Evolutionary conservation across 2,888 invertebrate genomes (phyloP), one percentile per base, ranked within the genome.

Genomic region (Mythimna pallens): DNA sequence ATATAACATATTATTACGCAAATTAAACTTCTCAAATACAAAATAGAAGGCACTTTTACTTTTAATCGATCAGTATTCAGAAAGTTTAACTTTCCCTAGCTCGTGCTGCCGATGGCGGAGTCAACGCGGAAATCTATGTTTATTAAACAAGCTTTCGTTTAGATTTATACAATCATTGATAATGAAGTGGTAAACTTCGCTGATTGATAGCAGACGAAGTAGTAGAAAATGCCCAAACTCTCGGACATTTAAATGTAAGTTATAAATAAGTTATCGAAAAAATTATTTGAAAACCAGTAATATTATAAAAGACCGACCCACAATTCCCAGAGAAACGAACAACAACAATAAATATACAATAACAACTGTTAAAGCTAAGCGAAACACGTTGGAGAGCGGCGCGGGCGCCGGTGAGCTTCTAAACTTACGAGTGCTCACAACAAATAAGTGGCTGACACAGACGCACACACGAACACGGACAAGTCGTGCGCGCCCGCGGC

Each of bases 11-110:
- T 83, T 86, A 88, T 93, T 92, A 92, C 89, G 89, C 89, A 90
- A 91, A 92, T 89, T 86, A 88, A 86, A 86, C 74, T 81, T 83
- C 88, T 85, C 84, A 88, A 89, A 89, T 83, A 84, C 77, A 85
- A 81, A 83, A 79, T 81, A 80, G 77, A 77, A 81, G 74, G 71
- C 85, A 93, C 93, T 94, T 93, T 95, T 94, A 94, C 94, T 94
- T 94, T 94, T 92, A 92, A 92, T 92, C 91, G 89, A 94, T 94
- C 91, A 93, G 90, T 92, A 94, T 94, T 93, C 94, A 91, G 94
- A 93, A 93, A 93, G 93, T 92, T 87, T 64, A 88, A 93, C 94
- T 94, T 94, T 94, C 94, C 90, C 85, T 76, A 68, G 73, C 90
- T 87, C 83, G 83, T 82, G 81, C 76, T 69, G 78, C 70, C 78